Evolutionary conservation across 2,113 vertebrate genomes (phyloP).

Genomic region (Heptranchias perlo): DNA sequence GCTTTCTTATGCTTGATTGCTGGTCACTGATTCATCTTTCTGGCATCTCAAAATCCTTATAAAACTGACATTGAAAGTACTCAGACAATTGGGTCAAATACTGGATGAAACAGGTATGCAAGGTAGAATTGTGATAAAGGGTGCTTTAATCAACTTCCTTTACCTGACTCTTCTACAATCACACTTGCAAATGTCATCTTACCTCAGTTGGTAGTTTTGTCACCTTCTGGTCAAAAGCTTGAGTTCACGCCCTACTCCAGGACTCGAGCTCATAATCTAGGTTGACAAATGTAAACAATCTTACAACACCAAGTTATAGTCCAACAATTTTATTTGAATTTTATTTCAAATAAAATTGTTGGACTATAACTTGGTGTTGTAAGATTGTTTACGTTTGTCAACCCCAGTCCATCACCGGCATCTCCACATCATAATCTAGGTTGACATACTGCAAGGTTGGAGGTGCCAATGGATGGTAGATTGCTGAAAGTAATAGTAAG

Average conservation of each 20-base stretch:
- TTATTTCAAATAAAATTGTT: no score
- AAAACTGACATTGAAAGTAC: neutral
- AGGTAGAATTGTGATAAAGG: neutral
- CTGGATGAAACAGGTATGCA: neutral
- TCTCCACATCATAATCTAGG: neutral
- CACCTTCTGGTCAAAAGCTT: neutral
- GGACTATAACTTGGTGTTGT: no score
- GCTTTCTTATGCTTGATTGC: neutral
- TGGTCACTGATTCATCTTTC: neutral
- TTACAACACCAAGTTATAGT: no score
- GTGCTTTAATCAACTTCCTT: neutral
- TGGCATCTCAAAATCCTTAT: neutral
- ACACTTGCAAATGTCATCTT: neutral
- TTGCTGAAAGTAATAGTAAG: no score
- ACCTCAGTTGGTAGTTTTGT: neutral
- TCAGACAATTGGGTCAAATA: neutral
- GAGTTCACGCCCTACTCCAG: neutral
- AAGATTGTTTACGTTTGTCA: no score
- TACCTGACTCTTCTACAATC: neutral
- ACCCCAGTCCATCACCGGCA: no score
- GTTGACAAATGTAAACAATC: neutral
- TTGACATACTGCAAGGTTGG: neutral
- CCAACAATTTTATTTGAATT: no score
- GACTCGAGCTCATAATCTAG: neutral
- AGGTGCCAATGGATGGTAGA: no score